These are phyloP conservation scores for Drosophila sulfurigaster DNA, from an alignment of 1,140 invertebrate species.

Conservation along the genomic window DNA sequence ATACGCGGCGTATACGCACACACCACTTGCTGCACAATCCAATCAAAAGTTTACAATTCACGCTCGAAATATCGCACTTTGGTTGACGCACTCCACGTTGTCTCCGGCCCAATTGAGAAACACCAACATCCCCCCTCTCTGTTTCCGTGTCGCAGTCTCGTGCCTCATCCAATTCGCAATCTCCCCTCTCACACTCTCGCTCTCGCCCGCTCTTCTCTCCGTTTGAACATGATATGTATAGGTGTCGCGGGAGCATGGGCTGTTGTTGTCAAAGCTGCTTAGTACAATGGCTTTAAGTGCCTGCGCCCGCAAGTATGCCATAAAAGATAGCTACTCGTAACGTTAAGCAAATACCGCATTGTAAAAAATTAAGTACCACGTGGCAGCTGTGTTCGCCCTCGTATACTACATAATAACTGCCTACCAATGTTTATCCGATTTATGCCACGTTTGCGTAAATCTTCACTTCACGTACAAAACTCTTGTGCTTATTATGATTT, in stretches of 20 bases:
- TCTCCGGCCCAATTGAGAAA: conserved; percentile 22
- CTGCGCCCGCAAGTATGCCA: conserved; percentile 43
- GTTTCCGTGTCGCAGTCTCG: too few relatives aligned
- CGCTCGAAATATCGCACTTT: conserved; percentile 72
- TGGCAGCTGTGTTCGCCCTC: conserved; percentile 28
- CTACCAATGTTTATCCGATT: conserved; percentile 36
- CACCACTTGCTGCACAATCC: conserved; percentile 76
- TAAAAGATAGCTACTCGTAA: conserved; percentile 56
- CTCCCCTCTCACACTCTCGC: not conserved
- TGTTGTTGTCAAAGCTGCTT: conserved; percentile 63
- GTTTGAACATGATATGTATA: conserved; percentile 47
- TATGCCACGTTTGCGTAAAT: conserved; percentile 47
- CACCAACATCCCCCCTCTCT: not conserved
- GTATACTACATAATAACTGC: conserved; percentile 34
- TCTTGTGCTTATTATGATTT: conserved; percentile 62
- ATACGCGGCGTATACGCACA: conserved; percentile 63
- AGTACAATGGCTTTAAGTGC: conserved; percentile 52
- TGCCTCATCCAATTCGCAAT: not conserved
- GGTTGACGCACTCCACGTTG: conserved; percentile 55
- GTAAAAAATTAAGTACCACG: conserved; percentile 52
- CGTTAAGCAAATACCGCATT: conserved; percentile 42
- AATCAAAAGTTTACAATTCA: conserved; percentile 83
- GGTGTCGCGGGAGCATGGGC: conserved; percentile 18
- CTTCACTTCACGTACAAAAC: conserved; percentile 34
- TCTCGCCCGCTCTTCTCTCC: not conserved